A percentile compares a stretch with the other conserved stretches of the same genome.
phyloP scores from a whole-genome alignment of 2,888 invertebrate species.

The Cloeon dipterum region DNA sequence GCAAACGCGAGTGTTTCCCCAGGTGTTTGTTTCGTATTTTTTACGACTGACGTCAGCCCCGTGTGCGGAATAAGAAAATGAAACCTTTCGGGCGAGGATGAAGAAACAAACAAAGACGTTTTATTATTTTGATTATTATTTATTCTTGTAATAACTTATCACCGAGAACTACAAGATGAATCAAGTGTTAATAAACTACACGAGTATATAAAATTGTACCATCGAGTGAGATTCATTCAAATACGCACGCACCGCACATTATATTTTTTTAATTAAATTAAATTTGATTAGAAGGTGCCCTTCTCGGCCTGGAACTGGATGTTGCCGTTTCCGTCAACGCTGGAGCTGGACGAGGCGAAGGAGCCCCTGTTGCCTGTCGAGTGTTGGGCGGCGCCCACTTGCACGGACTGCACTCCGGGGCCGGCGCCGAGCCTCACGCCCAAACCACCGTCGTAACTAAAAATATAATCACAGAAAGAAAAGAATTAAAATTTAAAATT shows the following conservation, averaged over 20 bases:
- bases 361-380: conserved; percentile 21
- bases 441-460: background rate
- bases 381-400: background rate
- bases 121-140: too few relatives aligned
- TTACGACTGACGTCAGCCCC: too few relatives aligned
- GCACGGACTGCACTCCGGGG: background rate
- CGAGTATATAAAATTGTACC: too few relatives aligned
- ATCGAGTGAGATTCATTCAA: background rate
- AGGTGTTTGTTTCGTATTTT: too few relatives aligned
- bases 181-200: background rate
- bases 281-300: conserved; percentile 22
- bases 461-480: too few relatives aligned
- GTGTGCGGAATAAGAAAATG: too few relatives aligned
- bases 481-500: too few relatives aligned
- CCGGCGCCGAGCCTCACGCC: background rate
- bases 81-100: too few relatives aligned
- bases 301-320: conserved; percentile 24
- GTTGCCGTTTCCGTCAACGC: conserved; percentile 22
- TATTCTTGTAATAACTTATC: background rate
- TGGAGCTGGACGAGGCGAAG: conserved; percentile 22
- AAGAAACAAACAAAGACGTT: too few relatives aligned
- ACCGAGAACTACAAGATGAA: background rate
- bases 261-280: background rate
- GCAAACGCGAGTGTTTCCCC: too few relatives aligned
- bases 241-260: background rate